Percentiles rank a stretch among this genome's conserved stretches.
These are phyloP conservation scores for Bilobella aurantiaca DNA, from an alignment of 1,140 invertebrate species.

Conservation along the genomic window DNA sequence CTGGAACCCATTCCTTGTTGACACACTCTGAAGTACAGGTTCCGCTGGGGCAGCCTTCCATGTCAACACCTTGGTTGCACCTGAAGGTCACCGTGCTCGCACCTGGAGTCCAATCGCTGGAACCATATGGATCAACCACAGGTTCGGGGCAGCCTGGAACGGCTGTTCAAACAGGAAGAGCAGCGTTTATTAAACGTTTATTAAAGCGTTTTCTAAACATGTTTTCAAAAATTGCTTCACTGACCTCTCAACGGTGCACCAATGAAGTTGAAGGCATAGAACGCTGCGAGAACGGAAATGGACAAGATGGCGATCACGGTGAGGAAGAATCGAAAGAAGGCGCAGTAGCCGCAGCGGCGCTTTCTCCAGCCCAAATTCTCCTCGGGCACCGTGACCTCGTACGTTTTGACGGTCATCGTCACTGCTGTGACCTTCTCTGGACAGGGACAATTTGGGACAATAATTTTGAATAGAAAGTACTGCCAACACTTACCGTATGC, in stretches of 20 bases:
- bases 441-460: no score
- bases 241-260: not conserved
- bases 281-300: conserved; percentile 8
- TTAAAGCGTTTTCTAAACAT: not conserved
- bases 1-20: conserved; percentile 18
- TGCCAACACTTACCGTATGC: no score
- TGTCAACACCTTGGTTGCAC: conserved; percentile 26
- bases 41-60: conserved; percentile 12
- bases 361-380: not conserved
- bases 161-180: not conserved
- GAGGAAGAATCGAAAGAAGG: not conserved
- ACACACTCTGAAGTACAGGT: conserved; percentile 20
- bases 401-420: conserved; percentile 24
- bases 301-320: conserved; percentile 8
- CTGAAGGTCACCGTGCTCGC: conserved; percentile 16
- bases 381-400: conserved; percentile 13
- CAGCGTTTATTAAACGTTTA: not conserved
- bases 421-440: no score
- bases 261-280: conserved; percentile 15
- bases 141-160: conserved; percentile 21
- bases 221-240: no score
- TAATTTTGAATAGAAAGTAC: no score
- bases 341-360: not conserved
- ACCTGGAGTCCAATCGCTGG: conserved; percentile 20
- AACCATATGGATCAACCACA: conserved; percentile 19